phyloP scores from a whole-genome alignment of 2,113 vertebrate species.

The Eupsittula cactorum region DNA sequence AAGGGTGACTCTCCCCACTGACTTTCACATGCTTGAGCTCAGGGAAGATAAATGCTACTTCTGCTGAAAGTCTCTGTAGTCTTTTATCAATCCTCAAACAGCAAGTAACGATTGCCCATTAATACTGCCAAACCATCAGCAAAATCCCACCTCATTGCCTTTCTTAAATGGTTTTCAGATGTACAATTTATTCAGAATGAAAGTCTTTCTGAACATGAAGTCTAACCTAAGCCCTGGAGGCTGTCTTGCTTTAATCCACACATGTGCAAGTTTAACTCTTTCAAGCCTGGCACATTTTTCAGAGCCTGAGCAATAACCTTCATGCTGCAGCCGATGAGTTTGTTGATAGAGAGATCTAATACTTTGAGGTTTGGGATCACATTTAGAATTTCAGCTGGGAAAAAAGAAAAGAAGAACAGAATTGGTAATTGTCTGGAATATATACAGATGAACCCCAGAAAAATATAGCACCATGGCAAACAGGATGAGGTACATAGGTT shows the following conservation, averaged over 20 bases:
- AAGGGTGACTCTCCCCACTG: constrained; percentile 4
- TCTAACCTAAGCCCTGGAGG: constrained; percentile 81
- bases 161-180: constrained; percentile 57
- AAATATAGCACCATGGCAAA: not conserved
- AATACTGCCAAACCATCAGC: constrained; percentile 36
- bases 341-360: constrained; percentile 87
- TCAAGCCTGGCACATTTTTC: constrained; percentile 70
- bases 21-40: not conserved
- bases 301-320: constrained; percentile 74
- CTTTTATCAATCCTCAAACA: constrained; percentile 42
- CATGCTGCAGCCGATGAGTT: constrained; percentile 72
- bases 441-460: not conserved
- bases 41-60: constrained; percentile 4
- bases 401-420: not conserved
- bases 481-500: not conserved
- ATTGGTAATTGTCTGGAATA: not conserved
- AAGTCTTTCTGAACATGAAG: constrained; percentile 38
- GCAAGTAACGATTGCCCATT: constrained; percentile 3
- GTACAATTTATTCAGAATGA: constrained; percentile 18
- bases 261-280: constrained; percentile 79
- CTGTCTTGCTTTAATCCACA: constrained; percentile 79
- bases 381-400: constrained; percentile 74
- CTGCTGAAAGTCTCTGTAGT: constrained; percentile 7
- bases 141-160: constrained; percentile 46
- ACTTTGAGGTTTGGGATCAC: constrained; percentile 74